A percentile compares a stretch with the other conserved stretches of the same genome.
phyloP scores from a whole-genome alignment of 2,888 invertebrate genomes.

The Nyleta sp. region DNA sequence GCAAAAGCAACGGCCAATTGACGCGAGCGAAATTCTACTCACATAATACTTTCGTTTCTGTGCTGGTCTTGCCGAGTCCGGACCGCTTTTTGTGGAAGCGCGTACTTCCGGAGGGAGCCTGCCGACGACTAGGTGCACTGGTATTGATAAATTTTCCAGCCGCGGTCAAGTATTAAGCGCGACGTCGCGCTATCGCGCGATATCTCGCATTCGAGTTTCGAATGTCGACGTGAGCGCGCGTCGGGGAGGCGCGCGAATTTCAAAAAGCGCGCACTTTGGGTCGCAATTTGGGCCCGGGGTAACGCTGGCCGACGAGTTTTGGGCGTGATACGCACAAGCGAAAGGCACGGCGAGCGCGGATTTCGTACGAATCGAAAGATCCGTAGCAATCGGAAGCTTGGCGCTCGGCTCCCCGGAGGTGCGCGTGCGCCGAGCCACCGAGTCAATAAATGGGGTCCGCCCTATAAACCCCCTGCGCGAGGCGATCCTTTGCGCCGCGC shows the following conservation, averaged over 20 bases:
- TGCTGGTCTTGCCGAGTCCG: slow-evolving; percentile 46
- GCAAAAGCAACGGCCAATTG: neutral
- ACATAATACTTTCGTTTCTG: slow-evolving; percentile 51
- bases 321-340: slow-evolving; percentile 26
- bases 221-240: slow-evolving; percentile 46
- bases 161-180: slow-evolving; percentile 68
- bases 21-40: slow-evolving; percentile 41
- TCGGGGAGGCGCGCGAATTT: slow-evolving; percentile 65
- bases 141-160: slow-evolving; percentile 80
- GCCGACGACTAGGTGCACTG: slow-evolving; percentile 75
- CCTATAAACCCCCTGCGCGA: slow-evolving; percentile 68
- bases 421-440: slow-evolving; percentile 71
- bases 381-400: slow-evolving; percentile 46
- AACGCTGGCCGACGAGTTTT: neutral
- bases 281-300: neutral
- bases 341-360: slow-evolving; percentile 30
- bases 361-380: slow-evolving; percentile 47
- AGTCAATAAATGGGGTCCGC: slow-evolving; percentile 77
- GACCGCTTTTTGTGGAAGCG: slow-evolving; percentile 61
- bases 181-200: slow-evolving; percentile 71
- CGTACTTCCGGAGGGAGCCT: slow-evolving; percentile 75
- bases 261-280: slow-evolving; percentile 43
- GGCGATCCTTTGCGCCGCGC: slow-evolving; percentile 34
- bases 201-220: slow-evolving; percentile 65
- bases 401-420: slow-evolving; percentile 16